These are phyloP conservation scores for Pituophis catenifer DNA, from an alignment of 2,113 vertebrate species.

Conservation along the genomic window DNA sequence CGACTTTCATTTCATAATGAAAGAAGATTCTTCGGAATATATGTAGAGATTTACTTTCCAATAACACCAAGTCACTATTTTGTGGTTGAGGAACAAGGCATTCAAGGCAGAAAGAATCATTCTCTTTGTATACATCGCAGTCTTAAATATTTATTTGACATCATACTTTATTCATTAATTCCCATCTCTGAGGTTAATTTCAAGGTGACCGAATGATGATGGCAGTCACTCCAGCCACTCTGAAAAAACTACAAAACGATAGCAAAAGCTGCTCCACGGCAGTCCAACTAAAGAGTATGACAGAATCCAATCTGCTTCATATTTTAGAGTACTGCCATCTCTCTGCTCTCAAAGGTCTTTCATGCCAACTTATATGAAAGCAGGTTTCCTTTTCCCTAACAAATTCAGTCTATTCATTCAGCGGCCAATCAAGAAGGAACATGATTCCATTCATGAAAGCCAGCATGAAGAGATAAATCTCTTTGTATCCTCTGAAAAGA, in stretches of 20 bases:
- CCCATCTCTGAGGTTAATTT: neutral
- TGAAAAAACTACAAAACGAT: neutral
- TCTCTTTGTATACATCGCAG: neutral
- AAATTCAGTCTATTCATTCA: neutral
- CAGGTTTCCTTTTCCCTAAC: neutral
- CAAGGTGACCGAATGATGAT: neutral
- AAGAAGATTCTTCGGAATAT: neutral
- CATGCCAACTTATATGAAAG: neutral
- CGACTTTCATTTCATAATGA: neutral
- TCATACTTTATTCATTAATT: neutral
- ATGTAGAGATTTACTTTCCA: neutral
- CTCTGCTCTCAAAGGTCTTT: neutral
- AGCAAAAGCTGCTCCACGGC: neutral
- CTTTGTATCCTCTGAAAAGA: neutral
- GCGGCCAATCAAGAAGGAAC: neutral
- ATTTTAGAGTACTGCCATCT: neutral
- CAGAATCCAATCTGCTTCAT: neutral
- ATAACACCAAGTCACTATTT: neutral
- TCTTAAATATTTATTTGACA: neutral
- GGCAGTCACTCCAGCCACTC: neutral
- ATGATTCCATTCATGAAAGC: neutral
- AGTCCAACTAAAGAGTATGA: neutral
- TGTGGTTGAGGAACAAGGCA: neutral
- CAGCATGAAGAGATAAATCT: neutral
- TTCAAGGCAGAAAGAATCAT: neutral